A percentile compares a stretch with the other conserved stretches of the same genome.
phyloP scores from a whole-genome alignment of 1,140 invertebrate genomes.

The Drosophila bifasciata region DNA sequence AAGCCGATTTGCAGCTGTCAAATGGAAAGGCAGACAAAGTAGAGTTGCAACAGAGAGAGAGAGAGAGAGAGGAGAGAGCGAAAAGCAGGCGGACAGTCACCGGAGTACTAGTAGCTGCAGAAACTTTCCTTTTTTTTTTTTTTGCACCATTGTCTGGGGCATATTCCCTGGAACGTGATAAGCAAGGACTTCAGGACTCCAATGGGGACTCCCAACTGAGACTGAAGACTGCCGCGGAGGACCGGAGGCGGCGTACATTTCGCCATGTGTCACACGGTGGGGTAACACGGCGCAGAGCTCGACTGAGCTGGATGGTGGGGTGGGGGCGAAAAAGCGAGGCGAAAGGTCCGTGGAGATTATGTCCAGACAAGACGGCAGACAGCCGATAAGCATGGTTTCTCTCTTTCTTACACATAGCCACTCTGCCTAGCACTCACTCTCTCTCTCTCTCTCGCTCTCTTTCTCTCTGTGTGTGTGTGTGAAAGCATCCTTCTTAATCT shows the following conservation, averaged over 20 bases:
- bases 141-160: conserved; percentile 57
- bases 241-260: conserved; percentile 16
- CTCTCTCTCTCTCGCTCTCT: neutral
- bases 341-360: conserved; percentile 66
- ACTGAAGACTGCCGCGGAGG: neutral
- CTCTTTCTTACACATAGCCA: neutral
- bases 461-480: conserved; percentile 3
- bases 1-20: conserved; percentile 66
- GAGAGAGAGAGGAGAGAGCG: conserved; percentile 11
- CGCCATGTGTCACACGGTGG: conserved; percentile 51
- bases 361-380: conserved; percentile 57
- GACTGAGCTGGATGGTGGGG: neutral
- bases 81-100: no score
- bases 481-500: conserved; percentile 56
- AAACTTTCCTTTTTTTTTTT: conserved; percentile 55
- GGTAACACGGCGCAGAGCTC: no score
- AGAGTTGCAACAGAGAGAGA: neutral
- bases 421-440: neutral
- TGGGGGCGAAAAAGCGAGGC: conserved; percentile 29
- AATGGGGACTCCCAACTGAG: conserved; percentile 15
- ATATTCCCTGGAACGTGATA: conserved; percentile 55
- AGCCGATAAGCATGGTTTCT: conserved; percentile 40
- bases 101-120: conserved; percentile 9
- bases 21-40: conserved; percentile 58
- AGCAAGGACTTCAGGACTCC: conserved; percentile 34